Evolutionary conservation across 2,113 vertebrate genomes (phyloP).

Genomic region (Spermophilus dauricus): DNA sequence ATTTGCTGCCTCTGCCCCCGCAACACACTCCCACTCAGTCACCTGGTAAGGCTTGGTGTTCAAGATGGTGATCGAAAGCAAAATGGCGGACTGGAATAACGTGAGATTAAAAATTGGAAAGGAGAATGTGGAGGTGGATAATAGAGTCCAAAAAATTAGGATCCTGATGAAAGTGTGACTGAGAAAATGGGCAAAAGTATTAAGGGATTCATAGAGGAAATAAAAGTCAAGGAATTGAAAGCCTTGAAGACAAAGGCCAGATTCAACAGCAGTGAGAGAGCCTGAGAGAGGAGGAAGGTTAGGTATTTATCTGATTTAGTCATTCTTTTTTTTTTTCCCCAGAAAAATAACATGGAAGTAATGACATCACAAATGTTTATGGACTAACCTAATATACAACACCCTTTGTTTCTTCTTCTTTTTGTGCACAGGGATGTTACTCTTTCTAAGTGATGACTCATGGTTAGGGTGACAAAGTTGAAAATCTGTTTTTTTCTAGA

Average conservation of each 20-base stretch:
- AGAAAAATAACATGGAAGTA: background rate
- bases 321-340: background rate
- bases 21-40: too few species aligned
- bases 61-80: background rate
- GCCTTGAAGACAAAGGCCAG: background rate
- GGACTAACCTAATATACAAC: background rate
- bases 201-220: background rate
- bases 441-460: background rate
- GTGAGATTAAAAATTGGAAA: background rate
- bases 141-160: background rate
- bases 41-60: background rate
- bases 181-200: background rate
- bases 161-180: background rate
- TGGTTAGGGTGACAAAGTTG: background rate
- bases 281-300: background rate
- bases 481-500: background rate
- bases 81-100: background rate
- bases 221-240: background rate
- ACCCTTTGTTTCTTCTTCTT: background rate
- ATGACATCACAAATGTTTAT: constrained; percentile 1
- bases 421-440: background rate
- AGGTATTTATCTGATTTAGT: background rate
- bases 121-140: background rate
- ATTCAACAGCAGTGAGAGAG: background rate
- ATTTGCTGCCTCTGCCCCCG: background rate